Evolutionary conservation across 2,888 invertebrate genomes (phyloP), one percentile per base, ranked within the genome.

Genomic region (Caenorhabditis sinica): DNA sequence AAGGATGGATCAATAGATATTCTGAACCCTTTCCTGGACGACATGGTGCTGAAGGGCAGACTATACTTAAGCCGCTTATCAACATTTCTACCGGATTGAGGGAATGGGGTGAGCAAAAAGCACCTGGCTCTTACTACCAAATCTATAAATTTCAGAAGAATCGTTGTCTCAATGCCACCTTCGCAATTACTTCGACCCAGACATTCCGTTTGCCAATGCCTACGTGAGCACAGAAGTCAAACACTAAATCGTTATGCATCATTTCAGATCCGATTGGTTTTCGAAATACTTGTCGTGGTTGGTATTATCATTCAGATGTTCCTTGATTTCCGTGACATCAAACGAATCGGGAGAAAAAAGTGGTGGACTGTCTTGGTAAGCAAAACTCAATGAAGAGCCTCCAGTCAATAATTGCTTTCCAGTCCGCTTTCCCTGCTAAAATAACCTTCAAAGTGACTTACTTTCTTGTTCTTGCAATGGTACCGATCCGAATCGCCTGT

Each of bases 371-470:
- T 97, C 93, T 94, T 98, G 94, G 97, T 97, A 15, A 77, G 82
- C 23, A 13, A 28, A 9, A 15, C n/a, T n/a, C n/a, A n/a, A n/a
- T n/a, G n/a, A n/a, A 45, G n/a, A 45, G 45, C 15, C 8, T 33
- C 33, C 8, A 30, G n/a, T 71, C 30, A 17, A 2, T 9, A 40
- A 33, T 23, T 40, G 25, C 23, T 79, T 43, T 94, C 53, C 93
- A 96, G 96, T 95, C 95, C 95, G 96, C 96, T 0, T 96, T 96
- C 17, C 97, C 97, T 0, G 96, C 96, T 2, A 94, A 98, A 89
- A 96, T 97, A 0, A 96, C 98, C 95, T 98, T 98, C 93, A 94
- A 98, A 80, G 95, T 97, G 92, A 97, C 98, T 0, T 97, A 97
- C 92, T 95, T 96, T 73, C 94, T 98, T 81, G 96, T 97, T 95